phyloP scores from a whole-genome alignment of 2,797 vertebrate genomes.

The Morelia viridis region DNA sequence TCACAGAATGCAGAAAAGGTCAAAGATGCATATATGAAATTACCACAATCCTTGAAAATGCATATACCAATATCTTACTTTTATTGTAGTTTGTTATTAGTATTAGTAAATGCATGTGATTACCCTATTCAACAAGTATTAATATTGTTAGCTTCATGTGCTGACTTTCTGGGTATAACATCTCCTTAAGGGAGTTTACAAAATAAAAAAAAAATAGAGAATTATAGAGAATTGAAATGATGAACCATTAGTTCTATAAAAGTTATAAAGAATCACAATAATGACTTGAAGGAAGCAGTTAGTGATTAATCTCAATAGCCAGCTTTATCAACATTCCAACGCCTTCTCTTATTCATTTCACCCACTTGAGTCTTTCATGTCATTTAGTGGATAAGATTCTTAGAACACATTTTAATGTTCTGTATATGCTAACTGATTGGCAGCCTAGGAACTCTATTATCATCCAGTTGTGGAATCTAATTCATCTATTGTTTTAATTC shows the following conservation, averaged over 20 bases:
- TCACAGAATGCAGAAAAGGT: neutral
- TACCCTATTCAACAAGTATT: too few species aligned
- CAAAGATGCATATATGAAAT: neutral
- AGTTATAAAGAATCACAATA: constrained; percentile 1
- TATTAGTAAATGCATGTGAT: neutral
- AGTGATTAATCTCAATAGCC: constrained; percentile 44
- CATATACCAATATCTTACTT: neutral
- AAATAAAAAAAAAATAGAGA: neutral
- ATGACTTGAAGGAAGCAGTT: constrained; percentile 18
- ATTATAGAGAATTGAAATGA: neutral
- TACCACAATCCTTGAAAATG: neutral
- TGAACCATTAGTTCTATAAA: too few species aligned
- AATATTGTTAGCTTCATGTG: neutral
- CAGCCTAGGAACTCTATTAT: constrained; percentile 23
- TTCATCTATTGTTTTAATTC: constrained; percentile 12
- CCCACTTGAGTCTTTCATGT: constrained; percentile 52
- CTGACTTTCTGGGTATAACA: neutral
- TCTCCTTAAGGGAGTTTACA: neutral
- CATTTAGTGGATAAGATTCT: constrained; percentile 7
- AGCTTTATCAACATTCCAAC: constrained; percentile 36
- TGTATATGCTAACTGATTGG: constrained; percentile 41
- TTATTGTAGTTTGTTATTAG: neutral
- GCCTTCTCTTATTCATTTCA: constrained; percentile 48
- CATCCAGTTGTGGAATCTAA: constrained; percentile 14
- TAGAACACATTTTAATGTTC: constrained; percentile 40